These are phyloP conservation scores for Linnaemya vulpina DNA, from an alignment of 2,888 invertebrate genomes.

Conservation along the genomic window DNA sequence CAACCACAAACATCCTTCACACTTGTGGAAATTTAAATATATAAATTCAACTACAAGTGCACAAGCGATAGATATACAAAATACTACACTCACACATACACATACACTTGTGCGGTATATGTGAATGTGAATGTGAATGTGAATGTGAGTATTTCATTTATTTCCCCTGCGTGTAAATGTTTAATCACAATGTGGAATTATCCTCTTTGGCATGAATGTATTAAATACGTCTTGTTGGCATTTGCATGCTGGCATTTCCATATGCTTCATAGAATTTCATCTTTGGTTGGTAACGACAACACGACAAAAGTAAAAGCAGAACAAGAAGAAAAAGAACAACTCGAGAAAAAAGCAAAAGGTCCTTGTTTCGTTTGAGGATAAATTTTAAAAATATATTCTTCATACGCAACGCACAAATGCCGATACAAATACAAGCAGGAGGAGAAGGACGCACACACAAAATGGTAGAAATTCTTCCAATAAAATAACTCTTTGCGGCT, in stretches of 20 bases:
- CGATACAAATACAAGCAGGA: background rate
- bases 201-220: constrained; percentile 30
- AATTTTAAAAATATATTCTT: constrained; percentile 12
- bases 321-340: background rate
- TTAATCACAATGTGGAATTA: constrained; percentile 53
- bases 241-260: constrained; percentile 46
- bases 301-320: background rate
- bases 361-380: constrained; percentile 33
- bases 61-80: too few species aligned
- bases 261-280: constrained; percentile 39
- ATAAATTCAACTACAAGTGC: background rate
- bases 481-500: constrained; percentile 57
- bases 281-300: constrained; percentile 32
- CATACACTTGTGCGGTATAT: background rate
- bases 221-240: constrained; percentile 48
- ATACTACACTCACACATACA: background rate
- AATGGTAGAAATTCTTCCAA: constrained; percentile 35
- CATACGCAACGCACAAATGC: constrained; percentile 5
- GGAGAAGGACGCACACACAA: background rate
- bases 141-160: constrained; percentile 36
- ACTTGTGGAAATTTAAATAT: background rate
- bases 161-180: constrained; percentile 51
- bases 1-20: background rate
- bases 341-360: constrained; percentile 19
- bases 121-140: too few species aligned